Evolutionary conservation across 37 sponge, comb jelly and placozoan genomes (phyloP), one percentile per base, ranked within the genome.

Genomic region (Trichoplax adhaerens): DNA sequence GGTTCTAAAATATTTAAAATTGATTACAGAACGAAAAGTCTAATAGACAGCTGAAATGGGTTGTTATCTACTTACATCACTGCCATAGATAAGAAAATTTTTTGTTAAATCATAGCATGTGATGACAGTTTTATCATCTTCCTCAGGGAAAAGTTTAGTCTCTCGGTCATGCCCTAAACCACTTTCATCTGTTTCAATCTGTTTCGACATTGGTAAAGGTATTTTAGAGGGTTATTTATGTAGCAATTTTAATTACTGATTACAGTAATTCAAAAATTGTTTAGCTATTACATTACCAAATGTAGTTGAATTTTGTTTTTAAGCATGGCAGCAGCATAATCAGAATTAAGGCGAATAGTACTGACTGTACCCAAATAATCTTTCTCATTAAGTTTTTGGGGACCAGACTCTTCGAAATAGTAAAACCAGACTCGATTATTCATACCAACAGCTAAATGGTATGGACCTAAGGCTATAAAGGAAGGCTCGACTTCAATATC

Each of bases 371-470:
- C 91, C 1, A 87, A 71, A 76, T 87, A 94, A 3, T 91, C 85
- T 62, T 72, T 73, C 74, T 92, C 93, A 50, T 77, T 66, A 1
- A 85, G 74, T 49, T 64, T 70, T 29, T 73, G 76, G 29, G 74
- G 52, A 52, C 64, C 62, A 55, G 53, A 64, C 3, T 83, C 84
- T 8, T 76, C 69, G 12, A 88, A 57, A 10, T 79, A 74, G 80
- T 84, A 88, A 58, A 91, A 79, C 97, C 97, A 95, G 6, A 68
- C 86, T 62, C 92, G 72, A 72, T 95, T 88, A 69, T 95, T 95
- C 77, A 91, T 85, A 5, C 92, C 97, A 48, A 91, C 81, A n/a
- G 97, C 92, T 69, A 95, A 61, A 58, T 87, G 89, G 61, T 83
- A 78, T 46, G 88, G 83, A 3, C 97, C 97, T 52, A 95, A 67